phyloP scores from a whole-genome alignment of 92 coral and sea anemone genomes.

The Nematostella vectensis region DNA sequence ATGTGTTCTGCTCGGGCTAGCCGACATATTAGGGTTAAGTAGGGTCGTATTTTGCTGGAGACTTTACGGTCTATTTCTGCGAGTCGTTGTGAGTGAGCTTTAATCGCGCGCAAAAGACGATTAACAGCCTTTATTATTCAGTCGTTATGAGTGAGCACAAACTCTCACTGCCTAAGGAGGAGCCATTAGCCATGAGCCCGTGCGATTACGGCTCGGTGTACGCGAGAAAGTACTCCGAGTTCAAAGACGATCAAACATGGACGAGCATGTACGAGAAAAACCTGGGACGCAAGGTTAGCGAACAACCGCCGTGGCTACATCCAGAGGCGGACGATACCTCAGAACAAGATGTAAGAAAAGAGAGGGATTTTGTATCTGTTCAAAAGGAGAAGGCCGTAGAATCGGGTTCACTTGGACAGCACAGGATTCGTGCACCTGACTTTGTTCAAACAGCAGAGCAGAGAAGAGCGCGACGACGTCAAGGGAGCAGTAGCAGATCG shows the following conservation, averaged over 20 bases:
- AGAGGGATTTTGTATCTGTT: constrained; percentile 49
- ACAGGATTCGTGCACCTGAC: background rate
- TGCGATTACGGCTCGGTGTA: constrained; percentile 53
- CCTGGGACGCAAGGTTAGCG: constrained; percentile 75
- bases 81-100: too few relatives aligned
- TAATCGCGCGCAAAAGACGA: too few relatives aligned
- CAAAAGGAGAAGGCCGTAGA: constrained; percentile 39
- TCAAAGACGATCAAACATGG: constrained; percentile 87
- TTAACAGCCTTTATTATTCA: too few relatives aligned
- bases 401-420: constrained; percentile 12
- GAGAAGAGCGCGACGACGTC: constrained; percentile 34
- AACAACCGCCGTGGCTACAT: constrained; percentile 68
- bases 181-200: constrained; percentile 42
- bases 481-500: background rate
- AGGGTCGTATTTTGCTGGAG: too few relatives aligned
- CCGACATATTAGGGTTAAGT: too few relatives aligned
- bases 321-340: constrained; percentile 22
- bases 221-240: constrained; percentile 59
- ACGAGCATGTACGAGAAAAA: constrained; percentile 88
- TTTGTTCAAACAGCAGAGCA: constrained; percentile 52
- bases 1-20: too few relatives aligned
- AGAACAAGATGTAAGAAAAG: constrained; percentile 14
- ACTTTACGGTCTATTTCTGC: too few relatives aligned
- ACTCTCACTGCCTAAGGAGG: constrained; percentile 20
- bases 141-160: constrained; percentile 13